Evolutionary conservation across 2,888 invertebrate species (phyloP).

Genomic region (Schizaphis graminum): DNA sequence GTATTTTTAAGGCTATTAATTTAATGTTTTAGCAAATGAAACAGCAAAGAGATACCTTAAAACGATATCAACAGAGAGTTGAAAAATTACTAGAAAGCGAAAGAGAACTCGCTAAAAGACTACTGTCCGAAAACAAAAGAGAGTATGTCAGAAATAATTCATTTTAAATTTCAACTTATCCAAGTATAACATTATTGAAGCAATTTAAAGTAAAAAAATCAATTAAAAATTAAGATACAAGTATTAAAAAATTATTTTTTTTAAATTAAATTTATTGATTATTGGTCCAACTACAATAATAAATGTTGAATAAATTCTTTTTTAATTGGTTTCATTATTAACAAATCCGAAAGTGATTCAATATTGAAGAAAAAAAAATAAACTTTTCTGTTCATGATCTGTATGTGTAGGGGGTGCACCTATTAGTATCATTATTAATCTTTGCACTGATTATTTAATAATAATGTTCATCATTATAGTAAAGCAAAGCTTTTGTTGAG

Average conservation of each 20-base stretch:
- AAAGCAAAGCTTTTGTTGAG: slow-evolving; percentile 90
- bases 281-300: neutral
- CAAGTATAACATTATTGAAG: neutral
- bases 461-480: slow-evolving; percentile 71
- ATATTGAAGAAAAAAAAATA: neutral
- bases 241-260: neutral
- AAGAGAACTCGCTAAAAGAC: slow-evolving; percentile 85
- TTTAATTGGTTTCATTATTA: neutral
- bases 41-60: slow-evolving; percentile 95
- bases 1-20: slow-evolving; percentile 55
- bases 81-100: slow-evolving; percentile 88
- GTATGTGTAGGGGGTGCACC: neutral
- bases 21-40: slow-evolving; percentile 83
- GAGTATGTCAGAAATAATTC: slow-evolving; percentile 76
- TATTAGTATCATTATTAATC: neutral
- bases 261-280: neutral
- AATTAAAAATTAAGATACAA: neutral
- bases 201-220: neutral
- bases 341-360: neutral
- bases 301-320: neutral
- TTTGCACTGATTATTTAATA: neutral
- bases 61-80: slow-evolving; percentile 93
- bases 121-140: slow-evolving; percentile 90
- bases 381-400: neutral
- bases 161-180: neutral